These are phyloP conservation scores for Dallia pectoralis DNA, from an alignment of 2,797 vertebrate genomes.

Conservation along the genomic window DNA sequence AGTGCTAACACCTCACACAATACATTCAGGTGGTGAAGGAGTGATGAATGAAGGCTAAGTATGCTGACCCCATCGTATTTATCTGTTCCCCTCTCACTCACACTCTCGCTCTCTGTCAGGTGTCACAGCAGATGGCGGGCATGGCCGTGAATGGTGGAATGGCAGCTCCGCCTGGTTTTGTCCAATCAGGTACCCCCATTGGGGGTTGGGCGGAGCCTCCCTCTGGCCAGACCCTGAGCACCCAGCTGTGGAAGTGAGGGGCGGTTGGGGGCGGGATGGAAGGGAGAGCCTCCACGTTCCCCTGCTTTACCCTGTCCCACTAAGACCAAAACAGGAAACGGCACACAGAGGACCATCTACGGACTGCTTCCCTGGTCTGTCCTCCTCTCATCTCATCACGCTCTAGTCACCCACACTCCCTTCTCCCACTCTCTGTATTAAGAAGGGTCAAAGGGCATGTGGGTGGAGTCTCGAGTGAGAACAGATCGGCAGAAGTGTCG, in stretches of 20 bases:
- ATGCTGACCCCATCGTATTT: neutral
- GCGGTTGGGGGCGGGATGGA: constrained; percentile 24
- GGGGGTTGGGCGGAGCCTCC: constrained; percentile 78
- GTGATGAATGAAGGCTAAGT: too few relatives aligned
- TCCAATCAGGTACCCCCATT: constrained; percentile 76
- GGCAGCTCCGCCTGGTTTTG: constrained; percentile 66
- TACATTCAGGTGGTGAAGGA: neutral
- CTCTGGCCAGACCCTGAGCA: constrained; percentile 96
- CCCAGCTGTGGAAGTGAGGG: constrained; percentile 95
- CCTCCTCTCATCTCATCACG: constrained; percentile 48
- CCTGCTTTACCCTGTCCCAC: constrained; percentile 58
- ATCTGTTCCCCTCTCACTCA: neutral
- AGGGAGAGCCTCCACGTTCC: constrained; percentile 20
- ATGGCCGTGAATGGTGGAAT: constrained; percentile 78
- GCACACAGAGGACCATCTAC: constrained; percentile 73
- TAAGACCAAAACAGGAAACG: constrained; percentile 15
- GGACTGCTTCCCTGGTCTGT: constrained; percentile 60
- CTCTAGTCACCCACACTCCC: constrained; percentile 72
- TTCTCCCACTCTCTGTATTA: constrained; percentile 59
- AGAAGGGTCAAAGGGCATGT: constrained; percentile 67
- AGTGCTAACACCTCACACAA: too few relatives aligned
- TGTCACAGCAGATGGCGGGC: constrained; percentile 94
- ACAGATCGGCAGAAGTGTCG: constrained; percentile 72
- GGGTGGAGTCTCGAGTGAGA: constrained; percentile 57
- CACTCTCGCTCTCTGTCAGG: constrained; percentile 57